A percentile compares a stretch with the other conserved stretches of the same genome.
Conservation (phyloP, 2,113 vertebrate species). For the Gnathonemus echidnorhynchus region DNA sequence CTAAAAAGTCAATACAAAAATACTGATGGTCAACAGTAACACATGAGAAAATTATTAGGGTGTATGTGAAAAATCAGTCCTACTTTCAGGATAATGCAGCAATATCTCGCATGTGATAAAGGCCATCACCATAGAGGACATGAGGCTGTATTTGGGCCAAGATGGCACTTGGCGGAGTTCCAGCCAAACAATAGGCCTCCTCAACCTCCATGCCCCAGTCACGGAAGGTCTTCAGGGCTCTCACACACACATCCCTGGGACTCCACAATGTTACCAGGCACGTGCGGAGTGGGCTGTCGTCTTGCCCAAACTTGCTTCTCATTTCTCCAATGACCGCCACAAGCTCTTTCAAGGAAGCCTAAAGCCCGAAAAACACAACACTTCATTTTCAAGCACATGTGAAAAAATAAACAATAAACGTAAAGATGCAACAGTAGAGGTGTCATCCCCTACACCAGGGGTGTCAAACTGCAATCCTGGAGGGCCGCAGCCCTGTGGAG, state of each 20-base stretch:
- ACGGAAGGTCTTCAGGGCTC: conserved; percentile 51
- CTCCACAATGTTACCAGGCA: conserved; percentile 52
- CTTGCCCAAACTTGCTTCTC: conserved; percentile 48
- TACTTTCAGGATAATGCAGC: not conserved
- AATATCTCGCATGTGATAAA: conserved; percentile 42
- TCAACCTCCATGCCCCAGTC: conserved; percentile 56
- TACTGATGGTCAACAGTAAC: not conserved
- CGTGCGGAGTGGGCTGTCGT: conserved; percentile 50
- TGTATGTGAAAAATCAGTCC: not conserved
- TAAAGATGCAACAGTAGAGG: not conserved
- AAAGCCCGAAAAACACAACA: not conserved
- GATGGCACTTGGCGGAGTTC: conserved; percentile 55
- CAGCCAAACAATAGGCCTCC: conserved; percentile 59
- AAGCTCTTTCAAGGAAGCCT: conserved; percentile 61
- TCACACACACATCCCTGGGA: conserved; percentile 47
- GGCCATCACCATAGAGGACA: conserved; percentile 53
- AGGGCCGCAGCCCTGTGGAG: no score
- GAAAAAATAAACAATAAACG: not conserved
- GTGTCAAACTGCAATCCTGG: no score
- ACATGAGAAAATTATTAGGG: not conserved
- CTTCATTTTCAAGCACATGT: not conserved
- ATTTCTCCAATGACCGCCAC: conserved; percentile 55
- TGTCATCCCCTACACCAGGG: conserved; percentile 24
- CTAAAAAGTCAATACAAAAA: not conserved
- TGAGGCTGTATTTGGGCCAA: conserved; percentile 57